Conservation (phyloP, 2,797 vertebrate species). For the Tamandua tetradactyla region DNA sequence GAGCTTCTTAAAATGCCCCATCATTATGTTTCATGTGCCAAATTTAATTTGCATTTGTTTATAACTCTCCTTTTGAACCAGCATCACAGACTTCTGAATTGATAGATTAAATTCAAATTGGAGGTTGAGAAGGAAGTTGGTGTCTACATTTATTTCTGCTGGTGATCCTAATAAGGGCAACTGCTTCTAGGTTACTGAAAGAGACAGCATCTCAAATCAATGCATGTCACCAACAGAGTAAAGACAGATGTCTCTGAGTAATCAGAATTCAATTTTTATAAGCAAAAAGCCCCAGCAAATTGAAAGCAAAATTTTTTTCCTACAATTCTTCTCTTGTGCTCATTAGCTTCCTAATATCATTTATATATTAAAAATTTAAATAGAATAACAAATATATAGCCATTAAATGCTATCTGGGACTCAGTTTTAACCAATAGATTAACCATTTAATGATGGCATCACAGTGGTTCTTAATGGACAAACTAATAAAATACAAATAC, state of each 20-base stretch:
- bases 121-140: constrained; percentile 79
- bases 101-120: constrained; percentile 69
- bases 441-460: neutral
- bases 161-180: no score
- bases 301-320: constrained; percentile 83
- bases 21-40: constrained; percentile 53
- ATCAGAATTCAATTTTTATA: constrained; percentile 86
- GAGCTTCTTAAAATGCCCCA: constrained; percentile 41
- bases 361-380: constrained; percentile 40
- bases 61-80: constrained; percentile 70
- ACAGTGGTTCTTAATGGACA: constrained; percentile 4
- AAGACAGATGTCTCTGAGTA: constrained; percentile 87
- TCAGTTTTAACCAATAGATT: neutral
- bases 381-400: neutral
- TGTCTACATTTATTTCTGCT: constrained; percentile 78
- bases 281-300: constrained; percentile 81
- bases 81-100: constrained; percentile 59
- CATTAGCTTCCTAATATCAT: constrained; percentile 56
- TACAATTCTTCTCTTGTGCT: constrained; percentile 56
- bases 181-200: constrained; percentile 82
- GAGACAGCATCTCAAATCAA: constrained; percentile 86
- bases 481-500: constrained; percentile 48
- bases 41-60: constrained; percentile 80
- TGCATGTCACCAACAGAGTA: constrained; percentile 82
- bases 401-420: neutral